Base-by-base conservation (phyloP, 2,113 vertebrate species). In the Proterorhinus semilunaris region DNA sequence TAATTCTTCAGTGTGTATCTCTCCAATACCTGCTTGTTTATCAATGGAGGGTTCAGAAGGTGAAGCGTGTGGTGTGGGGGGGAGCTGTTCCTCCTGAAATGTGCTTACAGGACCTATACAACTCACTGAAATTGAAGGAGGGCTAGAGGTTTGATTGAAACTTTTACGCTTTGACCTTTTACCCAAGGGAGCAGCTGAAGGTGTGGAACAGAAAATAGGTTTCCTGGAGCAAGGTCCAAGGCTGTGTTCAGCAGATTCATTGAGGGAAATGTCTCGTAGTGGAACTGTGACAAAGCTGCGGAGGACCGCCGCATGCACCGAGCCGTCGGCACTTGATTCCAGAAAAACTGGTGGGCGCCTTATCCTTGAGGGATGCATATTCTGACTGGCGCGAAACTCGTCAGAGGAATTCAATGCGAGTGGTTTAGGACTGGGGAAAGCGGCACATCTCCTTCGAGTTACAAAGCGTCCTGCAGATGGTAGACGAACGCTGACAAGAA, bases 131-230 rank as follows among this genome's bases (percentile, higher is more conserved):
- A 72, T 16, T 8, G 76, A 78, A 0, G 55, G 55, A 50, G 82
- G 11, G 44, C 47, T 47, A 4, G 27, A n/a, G 7, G 65, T 68
- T 21, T 75, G 82, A 47, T 79, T 21, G 36, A 49, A 45, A 9
- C 8, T 17, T 66, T 71, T 70, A 36, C 58, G 54, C 6, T 6
- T 46, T 9, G 62, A 62, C 0, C 7, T 8, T 51, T 76, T 80
- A 36, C 17, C 17, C 4, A 74, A 13, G 10, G 64, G 61, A 6
- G 8, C 61, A 5, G 71, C 79, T 21, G 88, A 90, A 0, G 90
- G 90, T 1, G 90, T 91, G 8, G 90, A 91, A 76, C 88, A 90
- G 71, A 87, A 90, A 8, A 88, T 83, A 0, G 87, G 88, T 66
- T 85, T 88, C 61, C 71, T 82, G 45, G 70, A 9, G 65, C 42